Percentiles rank a stretch among this genome's conserved stretches.
phyloP scores from a whole-genome alignment of 2,113 vertebrate species.

The Conger conger region DNA sequence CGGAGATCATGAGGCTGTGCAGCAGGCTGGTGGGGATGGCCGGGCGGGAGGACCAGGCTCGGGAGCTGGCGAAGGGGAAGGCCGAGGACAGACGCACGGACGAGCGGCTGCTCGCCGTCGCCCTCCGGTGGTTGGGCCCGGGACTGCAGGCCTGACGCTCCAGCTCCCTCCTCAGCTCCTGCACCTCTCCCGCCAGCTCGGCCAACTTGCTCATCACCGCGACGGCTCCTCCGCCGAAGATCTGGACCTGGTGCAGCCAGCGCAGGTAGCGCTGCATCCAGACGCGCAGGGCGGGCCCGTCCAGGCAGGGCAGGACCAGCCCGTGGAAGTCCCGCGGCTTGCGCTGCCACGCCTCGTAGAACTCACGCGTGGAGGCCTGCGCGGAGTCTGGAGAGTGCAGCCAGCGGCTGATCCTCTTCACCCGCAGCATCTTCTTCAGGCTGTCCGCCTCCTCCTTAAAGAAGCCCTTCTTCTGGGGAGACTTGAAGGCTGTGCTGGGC shows the following conservation, averaged over 20 bases:
- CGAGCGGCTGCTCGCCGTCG: slow-evolving; percentile 37
- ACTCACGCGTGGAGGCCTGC: slow-evolving; percentile 61
- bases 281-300: slow-evolving; percentile 76
- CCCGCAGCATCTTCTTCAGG: slow-evolving; percentile 83
- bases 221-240: slow-evolving; percentile 74
- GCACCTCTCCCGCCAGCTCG: slow-evolving; percentile 76
- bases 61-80: slow-evolving; percentile 78
- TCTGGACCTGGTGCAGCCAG: slow-evolving; percentile 85
- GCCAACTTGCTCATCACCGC: slow-evolving; percentile 70
- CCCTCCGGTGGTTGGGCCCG: slow-evolving; percentile 35
- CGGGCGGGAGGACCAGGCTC: slow-evolving; percentile 74
- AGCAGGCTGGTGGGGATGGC: slow-evolving; percentile 76
- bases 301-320: slow-evolving; percentile 75
- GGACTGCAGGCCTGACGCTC: slow-evolving; percentile 43
- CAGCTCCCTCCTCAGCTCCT: slow-evolving; percentile 69
- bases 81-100: slow-evolving; percentile 75
- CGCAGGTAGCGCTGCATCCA: slow-evolving; percentile 85
- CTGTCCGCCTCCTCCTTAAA: slow-evolving; percentile 86
- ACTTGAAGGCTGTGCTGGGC: slow-evolving; percentile 75
- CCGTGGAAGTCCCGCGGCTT: slow-evolving; percentile 77
- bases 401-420: slow-evolving; percentile 81
- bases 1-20: slow-evolving; percentile 74
- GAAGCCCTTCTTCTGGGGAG: slow-evolving; percentile 80
- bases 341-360: slow-evolving; percentile 79
- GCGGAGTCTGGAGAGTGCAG: slow-evolving; percentile 73